These are phyloP conservation scores for Theodoxus fluviatilis DNA, from an alignment of 2,888 invertebrate species.

Conservation along the genomic window DNA sequence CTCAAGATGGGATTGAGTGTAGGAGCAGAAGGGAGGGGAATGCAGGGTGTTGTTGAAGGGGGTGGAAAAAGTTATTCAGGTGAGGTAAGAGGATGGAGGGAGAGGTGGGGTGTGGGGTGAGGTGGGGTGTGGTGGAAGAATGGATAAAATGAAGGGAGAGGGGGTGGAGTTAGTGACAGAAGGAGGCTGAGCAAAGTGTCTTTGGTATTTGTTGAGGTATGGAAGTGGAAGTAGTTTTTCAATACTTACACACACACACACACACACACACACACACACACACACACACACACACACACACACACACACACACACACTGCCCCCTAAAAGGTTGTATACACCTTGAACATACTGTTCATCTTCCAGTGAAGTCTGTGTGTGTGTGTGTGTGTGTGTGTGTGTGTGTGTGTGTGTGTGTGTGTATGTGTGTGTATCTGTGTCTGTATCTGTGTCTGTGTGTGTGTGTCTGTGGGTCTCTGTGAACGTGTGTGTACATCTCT, in stretches of 20 bases:
- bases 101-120: too few relatives aligned
- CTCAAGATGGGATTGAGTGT: too few relatives aligned
- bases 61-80: too few relatives aligned
- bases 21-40: too few relatives aligned
- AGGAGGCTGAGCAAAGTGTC: too few relatives aligned
- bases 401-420: constrained; percentile 13
- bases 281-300: constrained; percentile 14
- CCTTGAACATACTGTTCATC: background rate
- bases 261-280: constrained; percentile 1
- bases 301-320: constrained; percentile 5
- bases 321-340: background rate
- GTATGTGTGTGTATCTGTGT: constrained; percentile 9
- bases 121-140: too few relatives aligned
- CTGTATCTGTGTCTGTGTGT: background rate
- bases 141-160: too few relatives aligned
- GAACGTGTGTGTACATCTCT: background rate
- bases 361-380: background rate
- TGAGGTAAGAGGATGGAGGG: too few relatives aligned
- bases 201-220: too few relatives aligned
- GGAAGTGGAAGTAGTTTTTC: too few relatives aligned
- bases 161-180: too few relatives aligned
- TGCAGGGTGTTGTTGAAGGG: too few relatives aligned
- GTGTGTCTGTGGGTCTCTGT: background rate
- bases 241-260: background rate
- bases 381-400: constrained; percentile 11